Evolutionary conservation across 2,888 invertebrate genomes (phyloP).

Genomic region (Diadromus collaris): DNA sequence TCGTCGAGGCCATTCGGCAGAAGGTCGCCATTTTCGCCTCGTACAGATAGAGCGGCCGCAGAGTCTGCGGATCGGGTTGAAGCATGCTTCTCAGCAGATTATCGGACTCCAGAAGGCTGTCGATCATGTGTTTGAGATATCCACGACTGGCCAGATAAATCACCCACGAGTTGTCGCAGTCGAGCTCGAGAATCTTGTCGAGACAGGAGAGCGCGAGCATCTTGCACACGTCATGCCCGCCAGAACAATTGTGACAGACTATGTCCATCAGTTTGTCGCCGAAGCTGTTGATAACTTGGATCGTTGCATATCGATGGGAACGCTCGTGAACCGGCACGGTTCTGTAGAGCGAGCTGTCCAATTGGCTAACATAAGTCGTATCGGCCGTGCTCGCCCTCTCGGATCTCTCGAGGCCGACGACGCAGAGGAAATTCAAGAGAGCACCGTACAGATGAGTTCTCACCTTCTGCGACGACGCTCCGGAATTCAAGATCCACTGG

Average conservation of each 20-base stretch:
- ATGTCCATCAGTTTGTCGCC: constrained; percentile 91
- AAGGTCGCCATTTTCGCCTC: constrained; percentile 93
- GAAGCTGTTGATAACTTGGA: constrained; percentile 86
- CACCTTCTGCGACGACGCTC: constrained; percentile 91
- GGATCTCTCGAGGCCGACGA: constrained; percentile 83
- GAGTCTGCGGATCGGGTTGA: constrained; percentile 85
- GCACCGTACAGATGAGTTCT: constrained; percentile 94
- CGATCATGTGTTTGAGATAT: constrained; percentile 91
- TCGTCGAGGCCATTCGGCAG: constrained; percentile 85
- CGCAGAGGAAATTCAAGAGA: constrained; percentile 89
- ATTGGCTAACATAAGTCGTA: constrained; percentile 84
- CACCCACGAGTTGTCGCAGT: constrained; percentile 86
- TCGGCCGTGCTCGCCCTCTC: constrained; percentile 78
- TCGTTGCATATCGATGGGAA: constrained; percentile 80
- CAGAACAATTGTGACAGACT: constrained; percentile 92
- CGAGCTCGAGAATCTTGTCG: constrained; percentile 89
- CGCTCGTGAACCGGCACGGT: constrained; percentile 74
- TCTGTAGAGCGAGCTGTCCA: constrained; percentile 83
- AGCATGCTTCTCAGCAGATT: constrained; percentile 85
- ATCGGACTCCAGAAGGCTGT: constrained; percentile 89
- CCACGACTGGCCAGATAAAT: constrained; percentile 84
- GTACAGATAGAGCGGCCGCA: constrained; percentile 91
- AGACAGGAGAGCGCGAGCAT: constrained; percentile 93
- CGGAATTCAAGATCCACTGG: constrained; percentile 91
- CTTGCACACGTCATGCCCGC: constrained; percentile 94